Evolutionary conservation across 2,888 invertebrate species (phyloP), one percentile per base, ranked within the genome.

Genomic region (Tinea trinotella): DNA sequence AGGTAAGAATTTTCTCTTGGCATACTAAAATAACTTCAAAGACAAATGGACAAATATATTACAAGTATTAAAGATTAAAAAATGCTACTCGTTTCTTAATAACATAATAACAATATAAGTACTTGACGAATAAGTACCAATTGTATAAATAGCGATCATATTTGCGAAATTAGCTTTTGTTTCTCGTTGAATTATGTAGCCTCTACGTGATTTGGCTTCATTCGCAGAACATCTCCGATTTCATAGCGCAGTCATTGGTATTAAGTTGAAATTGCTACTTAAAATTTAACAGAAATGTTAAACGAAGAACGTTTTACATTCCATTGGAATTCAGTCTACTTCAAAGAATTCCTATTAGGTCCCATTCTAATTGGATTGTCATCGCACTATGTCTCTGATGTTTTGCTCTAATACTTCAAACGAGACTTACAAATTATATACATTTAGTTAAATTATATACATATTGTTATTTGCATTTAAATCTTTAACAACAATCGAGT

Each of bases 131-230:
- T 15, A 46, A 46, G 18, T 17, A n/a, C 46, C 46, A 46, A 46
- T 46, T 17, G 46, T 19, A 17, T 46, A 46, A 46, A 46, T 46
- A 46, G n/a, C 19, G 46, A 67, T 69, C 74, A 68, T 75, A 74
- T 73, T 71, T 61, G 63, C 63, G 64, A 62, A 74, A 74, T 71
- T 67, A 70, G 72, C 66, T 67, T 76, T 74, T 70, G 76, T 80
- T 74, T 67, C 76, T 74, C 69, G 76, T 80, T 74, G 66, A 70
- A 76, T 81, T 78, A 17, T 46, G 70, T 63, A 66, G 64, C 59
- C 57, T 62, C 73, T 68, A 71, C 79, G 79, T 77, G 78, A 73
- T 76, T 76, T 76, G 74, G 75, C 77, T 46, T 46, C 46, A 12
- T 40, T 40, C 40, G 5, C 15, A 40, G 15, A 40, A 40, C 13